Conservation (phyloP, 37 sponge, comb jelly and placozoan species). For the Crambe crambe region DNA sequence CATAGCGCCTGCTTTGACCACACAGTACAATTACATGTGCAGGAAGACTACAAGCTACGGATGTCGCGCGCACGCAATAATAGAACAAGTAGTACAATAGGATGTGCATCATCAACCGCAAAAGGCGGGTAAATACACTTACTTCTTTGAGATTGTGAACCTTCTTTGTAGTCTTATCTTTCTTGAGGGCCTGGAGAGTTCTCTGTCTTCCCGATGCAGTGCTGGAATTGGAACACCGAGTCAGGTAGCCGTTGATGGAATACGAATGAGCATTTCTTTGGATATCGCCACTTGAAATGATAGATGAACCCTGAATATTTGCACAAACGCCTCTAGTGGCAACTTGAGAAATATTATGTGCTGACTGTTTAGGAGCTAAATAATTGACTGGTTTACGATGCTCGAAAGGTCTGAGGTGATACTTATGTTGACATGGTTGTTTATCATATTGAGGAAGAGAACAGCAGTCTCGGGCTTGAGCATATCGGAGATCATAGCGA, state of each 20-base stretch:
- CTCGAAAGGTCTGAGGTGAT: constrained; percentile 26
- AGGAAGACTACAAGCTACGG: too few species aligned
- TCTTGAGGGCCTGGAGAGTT: constrained; percentile 2
- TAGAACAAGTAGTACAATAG: too few species aligned
- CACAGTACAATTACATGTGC: too few species aligned
- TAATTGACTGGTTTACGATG: constrained; percentile 25
- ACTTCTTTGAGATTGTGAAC: neutral
- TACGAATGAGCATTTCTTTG: constrained; percentile 54
- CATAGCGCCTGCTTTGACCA: too few species aligned
- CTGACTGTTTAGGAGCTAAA: neutral
- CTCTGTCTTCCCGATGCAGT: constrained; percentile 17
- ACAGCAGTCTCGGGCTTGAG: neutral
- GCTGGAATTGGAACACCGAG: constrained; percentile 34
- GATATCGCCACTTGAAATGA: neutral
- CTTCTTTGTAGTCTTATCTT: neutral
- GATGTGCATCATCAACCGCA: constrained; percentile 1
- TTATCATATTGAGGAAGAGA: constrained; percentile 32
- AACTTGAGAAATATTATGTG: neutral
- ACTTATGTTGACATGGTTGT: constrained; percentile 3
- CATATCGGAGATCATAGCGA: constrained; percentile 9
- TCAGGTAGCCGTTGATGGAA: constrained; percentile 29
- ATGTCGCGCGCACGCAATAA: too few species aligned
- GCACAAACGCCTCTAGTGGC: neutral
- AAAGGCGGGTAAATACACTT: neutral
- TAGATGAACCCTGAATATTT: neutral